These are phyloP conservation scores for Mizuhopecten yessoensis DNA, from an alignment of 1,140 invertebrate genomes.

Conservation along the genomic window DNA sequence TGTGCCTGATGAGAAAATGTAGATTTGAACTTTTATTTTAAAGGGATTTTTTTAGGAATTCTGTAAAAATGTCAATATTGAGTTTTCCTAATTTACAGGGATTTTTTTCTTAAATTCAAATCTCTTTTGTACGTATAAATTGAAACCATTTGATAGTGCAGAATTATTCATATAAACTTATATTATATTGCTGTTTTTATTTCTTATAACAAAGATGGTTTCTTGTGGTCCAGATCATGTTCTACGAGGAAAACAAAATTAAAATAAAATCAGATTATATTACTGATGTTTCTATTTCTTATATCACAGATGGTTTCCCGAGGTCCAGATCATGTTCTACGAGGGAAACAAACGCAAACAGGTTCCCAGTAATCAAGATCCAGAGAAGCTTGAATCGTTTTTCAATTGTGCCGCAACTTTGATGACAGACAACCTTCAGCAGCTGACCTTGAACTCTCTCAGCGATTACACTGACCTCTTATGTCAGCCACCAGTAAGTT, in stretches of 20 bases:
- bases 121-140: too few relatives aligned
- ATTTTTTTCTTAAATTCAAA: too few relatives aligned
- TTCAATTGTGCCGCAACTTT: conserved; percentile 93
- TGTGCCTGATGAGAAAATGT: too few relatives aligned
- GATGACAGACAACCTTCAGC: conserved; percentile 93
- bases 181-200: too few relatives aligned
- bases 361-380: conserved; percentile 88
- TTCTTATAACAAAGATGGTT: conserved; percentile 84
- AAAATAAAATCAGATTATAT: too few relatives aligned
- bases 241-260: conserved; percentile 88
- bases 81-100: too few relatives aligned
- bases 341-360: conserved; percentile 89
- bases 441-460: conserved; percentile 91
- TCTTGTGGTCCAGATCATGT: conserved; percentile 86
- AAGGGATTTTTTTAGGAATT: too few relatives aligned
- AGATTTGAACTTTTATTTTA: too few relatives aligned
- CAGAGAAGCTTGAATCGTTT: conserved; percentile 88
- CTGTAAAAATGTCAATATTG: too few relatives aligned
- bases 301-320: conserved; percentile 85
- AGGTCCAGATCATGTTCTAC: conserved; percentile 86
- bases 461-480: conserved; percentile 91
- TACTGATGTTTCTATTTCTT: not conserved
- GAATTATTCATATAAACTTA: too few relatives aligned
- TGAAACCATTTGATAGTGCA: too few relatives aligned
- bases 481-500: conserved; percentile 88